These are phyloP conservation scores for Apostichopus leukothele DNA, from an alignment of 53 echinoderm and acorn worm species.

Conservation along the genomic window DNA sequence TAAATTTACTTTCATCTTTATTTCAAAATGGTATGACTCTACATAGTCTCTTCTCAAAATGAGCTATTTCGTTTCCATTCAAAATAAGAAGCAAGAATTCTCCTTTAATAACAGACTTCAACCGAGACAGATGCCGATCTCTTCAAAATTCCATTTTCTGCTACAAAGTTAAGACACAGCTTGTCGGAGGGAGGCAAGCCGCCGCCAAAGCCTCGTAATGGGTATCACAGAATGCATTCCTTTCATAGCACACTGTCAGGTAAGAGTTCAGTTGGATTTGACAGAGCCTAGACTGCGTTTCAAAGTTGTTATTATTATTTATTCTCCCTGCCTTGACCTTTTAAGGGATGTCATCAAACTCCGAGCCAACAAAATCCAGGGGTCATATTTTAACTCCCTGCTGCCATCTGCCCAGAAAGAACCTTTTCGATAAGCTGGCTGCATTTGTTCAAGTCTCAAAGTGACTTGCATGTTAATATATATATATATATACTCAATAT, in stretches of 20 bases:
- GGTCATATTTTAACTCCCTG: constrained; percentile 15
- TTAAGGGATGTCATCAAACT: constrained; percentile 22
- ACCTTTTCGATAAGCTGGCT: too few relatives aligned
- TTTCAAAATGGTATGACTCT: too few relatives aligned
- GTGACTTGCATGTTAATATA: too few relatives aligned
- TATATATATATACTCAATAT: too few relatives aligned
- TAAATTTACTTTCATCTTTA: too few relatives aligned
- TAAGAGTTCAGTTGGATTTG: constrained; percentile 7
- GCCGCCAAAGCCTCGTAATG: constrained; percentile 20
- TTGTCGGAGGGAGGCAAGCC: constrained; percentile 19
- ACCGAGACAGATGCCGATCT: constrained; percentile 1
- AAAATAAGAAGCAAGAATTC: not conserved
- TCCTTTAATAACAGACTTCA: not conserved
- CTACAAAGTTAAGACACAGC: constrained; percentile 23
- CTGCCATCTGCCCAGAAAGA: not conserved
- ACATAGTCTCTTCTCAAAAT: too few relatives aligned
- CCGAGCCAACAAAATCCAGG: constrained; percentile 18
- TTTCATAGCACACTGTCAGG: constrained; percentile 45
- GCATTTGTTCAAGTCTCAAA: too few relatives aligned
- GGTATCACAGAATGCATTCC: constrained; percentile 47
- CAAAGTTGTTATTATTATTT: not conserved
- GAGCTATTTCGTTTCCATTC: too few relatives aligned
- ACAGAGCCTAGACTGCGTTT: not conserved
- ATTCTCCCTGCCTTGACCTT: constrained; percentile 33
- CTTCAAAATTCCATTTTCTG: constrained; percentile 34